phyloP scores from a whole-genome alignment of 2,888 invertebrate genomes.

The Acrocyrtus sp. region DNA sequence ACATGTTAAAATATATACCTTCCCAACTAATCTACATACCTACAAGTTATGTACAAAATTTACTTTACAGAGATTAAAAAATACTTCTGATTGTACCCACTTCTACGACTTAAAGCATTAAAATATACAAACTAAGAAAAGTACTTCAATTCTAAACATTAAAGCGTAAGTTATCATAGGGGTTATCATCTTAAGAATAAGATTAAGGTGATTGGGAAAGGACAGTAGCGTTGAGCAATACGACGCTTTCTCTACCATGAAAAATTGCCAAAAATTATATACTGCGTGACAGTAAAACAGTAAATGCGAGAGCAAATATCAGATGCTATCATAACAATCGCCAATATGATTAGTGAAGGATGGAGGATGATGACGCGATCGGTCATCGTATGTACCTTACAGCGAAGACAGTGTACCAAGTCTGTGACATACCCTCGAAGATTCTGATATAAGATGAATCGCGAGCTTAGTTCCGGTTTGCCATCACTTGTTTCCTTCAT shows the following conservation, averaged over 20 bases:
- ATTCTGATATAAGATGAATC: constrained; percentile 95
- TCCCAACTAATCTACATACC: neutral
- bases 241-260: constrained; percentile 21
- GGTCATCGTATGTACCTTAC: constrained; percentile 78
- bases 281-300: constrained; percentile 37
- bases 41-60: too few species aligned
- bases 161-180: too few species aligned
- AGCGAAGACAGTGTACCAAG: constrained; percentile 96
- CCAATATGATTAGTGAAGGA: constrained; percentile 51
- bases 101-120: neutral
- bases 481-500: constrained; percentile 69
- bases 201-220: neutral
- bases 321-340: constrained; percentile 26
- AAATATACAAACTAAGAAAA: neutral
- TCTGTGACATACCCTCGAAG: constrained; percentile 94
- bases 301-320: constrained; percentile 27
- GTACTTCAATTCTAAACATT: too few species aligned
- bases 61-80: too few species aligned
- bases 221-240: neutral
- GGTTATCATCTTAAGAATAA: too few species aligned
- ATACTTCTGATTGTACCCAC: neutral
- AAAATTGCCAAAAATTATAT: constrained; percentile 33
- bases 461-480: constrained; percentile 78
- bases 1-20: too few species aligned
- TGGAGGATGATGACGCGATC: constrained; percentile 59